Evolutionary conservation across 37 sponge, comb jelly and placozoan species (phyloP).

Genomic region (Eunapius fragilis): DNA sequence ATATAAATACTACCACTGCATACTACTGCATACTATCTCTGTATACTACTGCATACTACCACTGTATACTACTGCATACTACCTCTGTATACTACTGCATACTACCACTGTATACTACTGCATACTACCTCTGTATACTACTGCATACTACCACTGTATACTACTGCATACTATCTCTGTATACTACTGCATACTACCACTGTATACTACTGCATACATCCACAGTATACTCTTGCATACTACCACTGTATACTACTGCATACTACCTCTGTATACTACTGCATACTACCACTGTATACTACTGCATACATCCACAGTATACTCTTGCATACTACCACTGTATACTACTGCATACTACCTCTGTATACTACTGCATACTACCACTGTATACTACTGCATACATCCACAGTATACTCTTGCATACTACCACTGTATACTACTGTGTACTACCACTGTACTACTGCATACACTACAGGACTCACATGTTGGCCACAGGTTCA

Average conservation of each 20-base stretch:
- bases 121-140: background rate
- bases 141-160: too few relatives aligned
- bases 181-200: background rate
- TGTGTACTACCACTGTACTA: background rate
- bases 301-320: too few relatives aligned
- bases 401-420: too few relatives aligned
- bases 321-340: background rate
- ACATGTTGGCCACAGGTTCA: background rate
- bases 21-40: background rate
- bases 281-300: too few relatives aligned
- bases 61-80: background rate
- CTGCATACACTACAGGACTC: background rate
- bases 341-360: background rate
- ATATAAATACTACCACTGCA: too few relatives aligned
- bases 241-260: background rate
- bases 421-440: background rate
- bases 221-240: too few relatives aligned
- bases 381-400: background rate
- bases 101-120: too few relatives aligned
- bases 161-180: too few relatives aligned
- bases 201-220: background rate
- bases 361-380: too few relatives aligned
- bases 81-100: background rate
- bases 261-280: background rate
- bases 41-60: background rate